phyloP scores from a whole-genome alignment of 2,888 invertebrate genomes.

The Tenthredo scrophulariae region DNA sequence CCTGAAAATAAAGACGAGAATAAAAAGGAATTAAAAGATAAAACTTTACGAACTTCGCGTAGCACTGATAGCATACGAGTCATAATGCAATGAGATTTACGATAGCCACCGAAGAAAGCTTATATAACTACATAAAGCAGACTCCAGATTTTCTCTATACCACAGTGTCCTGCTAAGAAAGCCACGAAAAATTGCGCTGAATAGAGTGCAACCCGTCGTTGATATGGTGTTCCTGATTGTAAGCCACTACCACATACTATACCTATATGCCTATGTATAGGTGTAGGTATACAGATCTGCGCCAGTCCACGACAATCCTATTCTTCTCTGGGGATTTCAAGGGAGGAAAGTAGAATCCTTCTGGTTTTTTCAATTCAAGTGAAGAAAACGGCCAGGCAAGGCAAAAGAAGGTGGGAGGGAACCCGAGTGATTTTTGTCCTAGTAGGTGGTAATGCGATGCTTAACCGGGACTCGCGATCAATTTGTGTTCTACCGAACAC shows the following conservation, averaged over 20 bases:
- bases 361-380: neutral
- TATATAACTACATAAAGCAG: slow-evolving; percentile 22
- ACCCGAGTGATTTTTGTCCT: neutral
- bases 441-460: neutral
- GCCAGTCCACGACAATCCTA: neutral
- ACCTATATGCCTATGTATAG: neutral
- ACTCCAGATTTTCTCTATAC: neutral
- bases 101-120: slow-evolving; percentile 1
- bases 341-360: slow-evolving; percentile 10
- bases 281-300: neutral
- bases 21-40: neutral
- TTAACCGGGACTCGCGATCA: slow-evolving; percentile 12
- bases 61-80: slow-evolving; percentile 24
- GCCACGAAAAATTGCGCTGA: slow-evolving; percentile 21
- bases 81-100: slow-evolving; percentile 34
- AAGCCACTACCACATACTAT: neutral
- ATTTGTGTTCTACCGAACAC: neutral
- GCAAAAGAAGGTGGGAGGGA: slow-evolving; percentile 23
- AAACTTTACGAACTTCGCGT: slow-evolving; percentile 5
- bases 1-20: neutral
- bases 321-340: neutral
- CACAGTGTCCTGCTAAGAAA: slow-evolving; percentile 3
- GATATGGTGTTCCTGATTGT: slow-evolving; percentile 28
- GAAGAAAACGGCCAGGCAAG: neutral
- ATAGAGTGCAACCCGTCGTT: slow-evolving; percentile 39